Conservation (phyloP, 2,797 vertebrate species). For the Bradypus variegatus region DNA sequence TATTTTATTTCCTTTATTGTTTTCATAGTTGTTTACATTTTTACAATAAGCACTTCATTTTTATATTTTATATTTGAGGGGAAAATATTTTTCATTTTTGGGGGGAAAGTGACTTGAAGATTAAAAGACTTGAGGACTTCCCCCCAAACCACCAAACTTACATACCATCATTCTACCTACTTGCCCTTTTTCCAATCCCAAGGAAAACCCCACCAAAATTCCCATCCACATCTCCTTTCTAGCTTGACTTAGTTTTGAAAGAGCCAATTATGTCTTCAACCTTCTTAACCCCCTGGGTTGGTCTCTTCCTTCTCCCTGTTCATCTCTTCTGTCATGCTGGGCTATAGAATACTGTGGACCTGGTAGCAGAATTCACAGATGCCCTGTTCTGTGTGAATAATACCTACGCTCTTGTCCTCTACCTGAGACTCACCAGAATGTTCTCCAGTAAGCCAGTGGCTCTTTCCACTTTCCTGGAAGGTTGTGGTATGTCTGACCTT, state of each 20-base stretch:
- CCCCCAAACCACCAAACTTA: not conserved
- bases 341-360: slow-evolving; percentile 83
- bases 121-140: not conserved
- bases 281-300: not conserved
- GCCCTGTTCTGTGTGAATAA: no score
- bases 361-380: slow-evolving; percentile 87
- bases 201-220: not conserved
- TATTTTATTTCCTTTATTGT: not conserved
- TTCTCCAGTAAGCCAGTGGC: no score
- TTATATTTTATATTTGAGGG: not conserved
- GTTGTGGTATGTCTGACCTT: no score
- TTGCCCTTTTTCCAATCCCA: not conserved
- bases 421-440: no score
- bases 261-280: not conserved
- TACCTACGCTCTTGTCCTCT: no score
- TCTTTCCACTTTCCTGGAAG: no score
- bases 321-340: not conserved
- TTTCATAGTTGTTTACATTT: not conserved
- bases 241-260: not conserved
- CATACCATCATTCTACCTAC: not conserved
- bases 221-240: not conserved
- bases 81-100: not conserved
- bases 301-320: not conserved
- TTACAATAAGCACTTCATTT: not conserved
- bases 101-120: no score